Percentiles rank a stretch among this genome's conserved stretches.
Conservation (phyloP, 2,797 vertebrate species). For the Chaetophractus vellerosus region DNA sequence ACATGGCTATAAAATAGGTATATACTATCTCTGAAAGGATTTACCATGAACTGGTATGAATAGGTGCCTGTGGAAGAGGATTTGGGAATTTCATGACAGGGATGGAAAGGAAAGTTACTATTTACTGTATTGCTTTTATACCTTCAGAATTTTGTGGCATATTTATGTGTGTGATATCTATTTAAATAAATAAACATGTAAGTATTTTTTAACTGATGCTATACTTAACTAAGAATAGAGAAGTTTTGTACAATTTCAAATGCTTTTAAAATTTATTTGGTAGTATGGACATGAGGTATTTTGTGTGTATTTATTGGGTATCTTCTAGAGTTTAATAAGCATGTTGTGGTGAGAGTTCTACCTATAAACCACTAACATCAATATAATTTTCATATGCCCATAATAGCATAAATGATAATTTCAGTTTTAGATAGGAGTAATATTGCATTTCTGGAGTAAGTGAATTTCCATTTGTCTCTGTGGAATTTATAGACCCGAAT, state of each 20-base stretch:
- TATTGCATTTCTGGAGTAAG: neutral
- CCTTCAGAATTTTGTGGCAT: neutral
- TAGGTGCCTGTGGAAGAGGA: neutral
- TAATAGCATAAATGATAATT: neutral
- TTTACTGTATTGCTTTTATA: neutral
- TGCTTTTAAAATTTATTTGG: neutral
- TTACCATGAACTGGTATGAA: neutral
- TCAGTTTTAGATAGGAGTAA: neutral
- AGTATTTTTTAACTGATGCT: neutral
- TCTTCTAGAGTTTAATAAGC: neutral
- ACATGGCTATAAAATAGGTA: neutral
- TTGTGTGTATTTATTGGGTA: neutral
- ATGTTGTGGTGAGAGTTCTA: neutral
- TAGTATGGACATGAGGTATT: neutral
- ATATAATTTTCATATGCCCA: neutral
- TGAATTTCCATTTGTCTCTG: neutral
- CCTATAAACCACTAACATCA: neutral
- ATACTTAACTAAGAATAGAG: neutral
- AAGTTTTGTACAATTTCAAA: neutral
- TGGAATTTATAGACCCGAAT: no score
- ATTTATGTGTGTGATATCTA: neutral
- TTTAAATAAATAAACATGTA: constrained; percentile 24
- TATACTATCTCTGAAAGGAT: neutral
- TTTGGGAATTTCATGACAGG: neutral
- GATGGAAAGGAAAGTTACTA: neutral